Conservation (phyloP, 1,140 invertebrate species). For the Caenorhabditis tropicalis region DNA sequence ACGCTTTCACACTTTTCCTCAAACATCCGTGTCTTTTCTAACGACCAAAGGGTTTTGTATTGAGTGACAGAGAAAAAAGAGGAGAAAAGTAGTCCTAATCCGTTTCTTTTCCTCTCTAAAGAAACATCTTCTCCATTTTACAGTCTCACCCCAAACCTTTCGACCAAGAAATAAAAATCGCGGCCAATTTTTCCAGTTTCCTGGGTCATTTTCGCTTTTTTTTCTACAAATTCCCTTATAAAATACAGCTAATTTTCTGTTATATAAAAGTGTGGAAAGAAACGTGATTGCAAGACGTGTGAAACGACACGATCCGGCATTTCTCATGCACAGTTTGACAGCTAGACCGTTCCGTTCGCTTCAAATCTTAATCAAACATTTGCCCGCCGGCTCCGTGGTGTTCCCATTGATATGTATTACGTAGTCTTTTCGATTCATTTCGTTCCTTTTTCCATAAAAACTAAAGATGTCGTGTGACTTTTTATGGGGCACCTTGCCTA, state of each 20-base stretch:
- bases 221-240: too few relatives aligned
- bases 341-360: slow-evolving; percentile 1
- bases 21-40: background rate
- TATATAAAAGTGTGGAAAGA: background rate
- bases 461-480: background rate
- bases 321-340: slow-evolving; percentile 3
- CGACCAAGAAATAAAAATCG: background rate
- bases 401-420: background rate
- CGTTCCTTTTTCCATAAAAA: background rate
- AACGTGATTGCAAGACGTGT: slow-evolving; percentile 14
- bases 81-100: slow-evolving; percentile 4
- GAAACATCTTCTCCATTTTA: background rate
- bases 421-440: background rate
- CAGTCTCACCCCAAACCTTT: background rate
- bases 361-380: slow-evolving; percentile 37
- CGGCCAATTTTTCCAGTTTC: background rate
- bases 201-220: background rate
- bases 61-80: background rate
- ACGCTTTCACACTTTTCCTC: background rate
- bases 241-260: background rate
- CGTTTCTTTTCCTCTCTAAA: background rate
- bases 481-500: background rate
- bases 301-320: slow-evolving; percentile 18
- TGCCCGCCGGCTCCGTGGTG: background rate
- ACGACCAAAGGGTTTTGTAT: background rate